Evolutionary conservation across 2,888 invertebrate genomes (phyloP), one percentile per base, ranked within the genome.

Genomic region (Cataglyphis rosenhaueri): DNA sequence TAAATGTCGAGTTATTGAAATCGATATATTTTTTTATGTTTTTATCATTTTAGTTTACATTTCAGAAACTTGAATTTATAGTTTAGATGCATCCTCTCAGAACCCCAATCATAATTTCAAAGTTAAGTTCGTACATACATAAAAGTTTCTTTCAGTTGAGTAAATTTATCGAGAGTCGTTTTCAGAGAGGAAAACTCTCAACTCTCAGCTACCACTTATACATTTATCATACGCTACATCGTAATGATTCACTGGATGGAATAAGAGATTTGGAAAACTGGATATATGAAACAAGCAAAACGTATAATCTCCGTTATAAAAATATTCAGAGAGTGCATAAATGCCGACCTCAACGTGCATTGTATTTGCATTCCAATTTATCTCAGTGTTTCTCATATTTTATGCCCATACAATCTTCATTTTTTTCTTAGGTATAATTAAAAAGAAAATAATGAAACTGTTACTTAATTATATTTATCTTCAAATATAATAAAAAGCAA

Each of bases 161-260:
- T 70, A 59, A 79, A 79, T 79, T 79, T 79, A 79, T 79, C 44
- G 68, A 44, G 44, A 79, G 68, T 59, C 78, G 70, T 70, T 79
- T 66, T 44, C 70, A 29, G 70, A 79, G 59, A 70, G 35, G 41
- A 41, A 41, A 79, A 76, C 66, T 76, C 68, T 70, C 55, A 55
- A n/a, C 44, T 68, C 78, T 79, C 57, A 70, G 59, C 68, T 59
- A 79, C 59, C 44, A 48, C 78, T 70, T 32, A 70, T 6, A 59
- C 70, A 79, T 79, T 79, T 79, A 79, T 79, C 78, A 79, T 79
- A 70, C 32, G 48, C 44, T 48, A 70, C 44, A 59, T 61, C 78
- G 44, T 70, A 79, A 79, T 70, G 70, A 79, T 79, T 61, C 78
- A 70, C 59, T 68, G 52, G 18, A 66, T 57, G 59, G 78, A 59